These are phyloP conservation scores for Spisula solida DNA, from an alignment of 2,888 invertebrate species.

Conservation along the genomic window DNA sequence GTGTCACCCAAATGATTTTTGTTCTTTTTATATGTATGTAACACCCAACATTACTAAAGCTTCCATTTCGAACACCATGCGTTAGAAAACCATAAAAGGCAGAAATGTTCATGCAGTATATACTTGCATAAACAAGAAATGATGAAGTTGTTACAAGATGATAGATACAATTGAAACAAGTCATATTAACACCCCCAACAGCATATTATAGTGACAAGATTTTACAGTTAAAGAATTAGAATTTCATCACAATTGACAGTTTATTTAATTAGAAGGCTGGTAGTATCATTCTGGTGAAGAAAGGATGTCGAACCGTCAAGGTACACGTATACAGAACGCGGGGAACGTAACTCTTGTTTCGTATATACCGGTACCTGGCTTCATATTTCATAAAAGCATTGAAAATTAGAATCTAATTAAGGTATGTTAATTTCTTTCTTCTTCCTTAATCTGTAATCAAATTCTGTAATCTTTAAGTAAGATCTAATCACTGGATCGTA, in stretches of 20 bases:
- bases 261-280: conserved; percentile 3
- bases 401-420: conserved; percentile 49
- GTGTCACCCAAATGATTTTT: too few relatives aligned
- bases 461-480: conserved; percentile 50
- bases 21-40: too few relatives aligned
- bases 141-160: background rate
- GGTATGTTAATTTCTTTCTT: conserved; percentile 41
- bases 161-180: background rate
- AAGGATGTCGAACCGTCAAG: background rate
- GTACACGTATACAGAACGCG: background rate
- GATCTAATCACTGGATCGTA: conserved; percentile 54
- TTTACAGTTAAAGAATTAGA: background rate
- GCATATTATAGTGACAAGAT: background rate
- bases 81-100: too few relatives aligned
- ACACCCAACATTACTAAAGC: too few relatives aligned
- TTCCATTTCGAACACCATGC: too few relatives aligned
- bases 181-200: background rate
- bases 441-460: conserved; percentile 48
- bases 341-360: background rate
- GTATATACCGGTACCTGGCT: background rate
- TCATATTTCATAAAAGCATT: conserved; percentile 40
- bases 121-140: background rate
- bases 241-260: conserved; percentile 1
- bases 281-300: background rate
- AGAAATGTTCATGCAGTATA: too few relatives aligned